A percentile compares a stretch with the other conserved stretches of the same genome.
Evolutionary conservation across 1,140 invertebrate species (phyloP).

Genomic region (Microplitis mediator): DNA sequence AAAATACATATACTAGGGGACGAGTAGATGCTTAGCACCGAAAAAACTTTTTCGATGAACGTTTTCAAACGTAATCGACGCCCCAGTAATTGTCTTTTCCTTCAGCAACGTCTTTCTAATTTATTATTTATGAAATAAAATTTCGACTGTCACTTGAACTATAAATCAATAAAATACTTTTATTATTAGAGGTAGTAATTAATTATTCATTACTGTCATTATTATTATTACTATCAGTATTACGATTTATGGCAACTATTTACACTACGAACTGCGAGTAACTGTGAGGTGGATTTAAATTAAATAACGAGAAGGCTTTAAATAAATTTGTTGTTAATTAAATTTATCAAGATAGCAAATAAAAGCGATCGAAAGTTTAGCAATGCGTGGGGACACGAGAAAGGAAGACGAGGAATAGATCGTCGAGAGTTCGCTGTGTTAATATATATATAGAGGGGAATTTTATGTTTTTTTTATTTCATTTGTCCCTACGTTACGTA

Average conservation of each 20-base stretch:
- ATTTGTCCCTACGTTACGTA: neutral
- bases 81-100: conserved; percentile 15
- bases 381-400: neutral
- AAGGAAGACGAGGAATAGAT: neutral
- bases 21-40: conserved; percentile 27
- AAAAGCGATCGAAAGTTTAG: neutral
- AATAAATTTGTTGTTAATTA: neutral
- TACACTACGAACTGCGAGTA: neutral
- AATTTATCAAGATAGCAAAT: neutral
- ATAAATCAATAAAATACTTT: neutral
- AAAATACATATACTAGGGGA: conserved; percentile 5
- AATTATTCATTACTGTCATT: too few species aligned
- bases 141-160: neutral
- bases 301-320: too few species aligned
- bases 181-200: neutral
- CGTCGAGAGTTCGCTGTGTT: neutral
- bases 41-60: conserved; percentile 34
- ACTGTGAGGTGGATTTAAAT: too few species aligned
- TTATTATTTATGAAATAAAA: conserved; percentile 1
- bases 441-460: neutral
- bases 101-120: neutral
- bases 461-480: neutral
- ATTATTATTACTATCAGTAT: too few species aligned
- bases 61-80: conserved; percentile 27
- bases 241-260: too few species aligned